Conservation (phyloP, 2,113 vertebrate genomes). For the Lynx canadensis region DNA sequence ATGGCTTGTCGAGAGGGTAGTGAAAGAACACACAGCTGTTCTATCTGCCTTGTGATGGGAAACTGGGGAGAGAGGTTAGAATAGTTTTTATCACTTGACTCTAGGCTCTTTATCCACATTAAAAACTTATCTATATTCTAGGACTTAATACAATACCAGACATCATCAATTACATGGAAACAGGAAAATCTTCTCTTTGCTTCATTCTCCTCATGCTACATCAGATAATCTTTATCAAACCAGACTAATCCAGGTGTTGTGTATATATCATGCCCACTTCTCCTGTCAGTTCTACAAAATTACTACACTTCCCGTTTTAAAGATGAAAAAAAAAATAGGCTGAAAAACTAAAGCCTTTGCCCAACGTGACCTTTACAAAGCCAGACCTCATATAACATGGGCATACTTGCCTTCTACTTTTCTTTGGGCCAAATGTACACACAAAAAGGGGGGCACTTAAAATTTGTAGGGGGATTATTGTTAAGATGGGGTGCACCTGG, state of each 20-base stretch:
- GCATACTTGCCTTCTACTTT: not conserved
- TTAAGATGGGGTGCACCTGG: not conserved
- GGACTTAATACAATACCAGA: conserved; percentile 26
- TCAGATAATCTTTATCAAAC: not conserved
- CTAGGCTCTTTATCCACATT: not conserved
- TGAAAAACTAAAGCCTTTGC: conserved; percentile 21
- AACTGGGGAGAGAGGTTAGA: not conserved
- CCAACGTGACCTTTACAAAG: conserved; percentile 17
- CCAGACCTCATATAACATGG: not conserved
- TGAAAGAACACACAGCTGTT: not conserved
- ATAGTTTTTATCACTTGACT: conserved; percentile 18
- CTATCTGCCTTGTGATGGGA: not conserved
- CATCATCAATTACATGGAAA: not conserved
- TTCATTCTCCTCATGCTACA: not conserved
- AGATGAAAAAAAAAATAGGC: not conserved
- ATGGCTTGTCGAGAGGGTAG: not conserved
- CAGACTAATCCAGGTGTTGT: not conserved
- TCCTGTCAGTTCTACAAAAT: conserved; percentile 2
- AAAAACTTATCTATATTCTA: not conserved
- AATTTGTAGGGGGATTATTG: not conserved
- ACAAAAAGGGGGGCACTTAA: not conserved
- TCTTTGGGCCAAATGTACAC: not conserved
- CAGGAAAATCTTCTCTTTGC: conserved; percentile 22
- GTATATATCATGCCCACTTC: not conserved
- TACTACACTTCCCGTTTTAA: not conserved